Conservation (phyloP, 2,113 vertebrate genomes). For the Nycticebus coucang region DNA sequence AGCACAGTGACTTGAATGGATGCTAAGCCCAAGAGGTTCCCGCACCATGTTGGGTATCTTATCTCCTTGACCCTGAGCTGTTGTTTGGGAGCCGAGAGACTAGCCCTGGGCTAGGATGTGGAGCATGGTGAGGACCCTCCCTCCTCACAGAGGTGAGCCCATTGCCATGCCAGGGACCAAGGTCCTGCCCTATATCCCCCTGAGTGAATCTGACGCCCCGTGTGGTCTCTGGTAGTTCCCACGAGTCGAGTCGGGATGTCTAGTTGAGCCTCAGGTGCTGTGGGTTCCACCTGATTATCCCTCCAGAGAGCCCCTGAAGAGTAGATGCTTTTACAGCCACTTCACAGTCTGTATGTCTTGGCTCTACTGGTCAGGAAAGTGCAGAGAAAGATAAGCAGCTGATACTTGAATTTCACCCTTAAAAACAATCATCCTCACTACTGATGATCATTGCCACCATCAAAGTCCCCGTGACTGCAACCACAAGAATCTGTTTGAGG, state of each 20-base stretch:
- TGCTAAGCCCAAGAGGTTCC: neutral
- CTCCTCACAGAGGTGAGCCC: neutral
- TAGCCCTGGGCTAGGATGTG: neutral
- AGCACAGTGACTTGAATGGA: neutral
- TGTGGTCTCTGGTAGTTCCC: neutral
- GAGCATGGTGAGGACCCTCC: neutral
- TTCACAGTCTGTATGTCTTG: neutral
- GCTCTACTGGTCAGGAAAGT: neutral
- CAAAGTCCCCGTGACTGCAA: neutral
- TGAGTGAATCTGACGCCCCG: neutral
- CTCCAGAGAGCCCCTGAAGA: neutral
- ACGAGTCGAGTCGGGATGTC: neutral
- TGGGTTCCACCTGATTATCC: neutral
- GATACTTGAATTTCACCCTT: neutral
- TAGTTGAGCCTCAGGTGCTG: neutral
- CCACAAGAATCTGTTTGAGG: neutral
- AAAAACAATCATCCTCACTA: neutral
- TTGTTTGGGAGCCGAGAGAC: neutral
- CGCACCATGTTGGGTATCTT: neutral
- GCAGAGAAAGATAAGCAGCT: neutral
- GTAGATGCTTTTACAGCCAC: neutral
- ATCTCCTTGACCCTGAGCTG: neutral
- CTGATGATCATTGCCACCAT: neutral
- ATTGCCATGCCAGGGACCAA: neutral
- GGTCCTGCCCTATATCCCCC: neutral